phyloP scores from a whole-genome alignment of 1,140 invertebrate genomes.

The Euura lappo region DNA sequence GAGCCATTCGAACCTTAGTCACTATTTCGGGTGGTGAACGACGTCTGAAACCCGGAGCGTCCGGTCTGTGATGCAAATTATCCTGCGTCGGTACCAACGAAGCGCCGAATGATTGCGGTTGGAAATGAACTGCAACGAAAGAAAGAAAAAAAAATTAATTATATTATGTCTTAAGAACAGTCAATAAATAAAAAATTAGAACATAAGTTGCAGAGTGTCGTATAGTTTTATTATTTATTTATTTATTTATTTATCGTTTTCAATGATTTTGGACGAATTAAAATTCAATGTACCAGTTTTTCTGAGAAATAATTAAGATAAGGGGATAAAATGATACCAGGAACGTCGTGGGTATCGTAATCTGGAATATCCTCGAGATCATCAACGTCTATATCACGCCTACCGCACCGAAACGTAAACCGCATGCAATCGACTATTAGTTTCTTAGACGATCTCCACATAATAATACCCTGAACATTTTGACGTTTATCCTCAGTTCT shows the following conservation, averaged over 20 bases:
- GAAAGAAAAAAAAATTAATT: neutral
- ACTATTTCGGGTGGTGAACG: constrained; percentile 43
- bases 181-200: too few species aligned
- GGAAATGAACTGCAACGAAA: constrained; percentile 31
- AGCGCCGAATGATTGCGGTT: constrained; percentile 32
- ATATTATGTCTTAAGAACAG: too few species aligned
- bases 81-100: constrained; percentile 26
- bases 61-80: constrained; percentile 42
- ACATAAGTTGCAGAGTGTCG: too few species aligned
- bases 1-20: constrained; percentile 35
- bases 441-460: constrained; percentile 45
- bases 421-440: constrained; percentile 35
- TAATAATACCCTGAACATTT: constrained; percentile 46
- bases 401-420: constrained; percentile 35
- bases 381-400: constrained; percentile 28
- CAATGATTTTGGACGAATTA: too few species aligned
- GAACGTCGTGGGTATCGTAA: constrained; percentile 38
- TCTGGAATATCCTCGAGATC: constrained; percentile 37
- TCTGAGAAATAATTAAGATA: too few species aligned
- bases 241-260: too few species aligned
- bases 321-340: constrained; percentile 28
- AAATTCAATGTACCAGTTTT: too few species aligned
- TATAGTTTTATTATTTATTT: too few species aligned
- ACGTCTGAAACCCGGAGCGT: constrained; percentile 36
- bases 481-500: constrained; percentile 19